phyloP scores from a whole-genome alignment of 2,113 vertebrate species.

The Cynoglossus semilaevis region DNA sequence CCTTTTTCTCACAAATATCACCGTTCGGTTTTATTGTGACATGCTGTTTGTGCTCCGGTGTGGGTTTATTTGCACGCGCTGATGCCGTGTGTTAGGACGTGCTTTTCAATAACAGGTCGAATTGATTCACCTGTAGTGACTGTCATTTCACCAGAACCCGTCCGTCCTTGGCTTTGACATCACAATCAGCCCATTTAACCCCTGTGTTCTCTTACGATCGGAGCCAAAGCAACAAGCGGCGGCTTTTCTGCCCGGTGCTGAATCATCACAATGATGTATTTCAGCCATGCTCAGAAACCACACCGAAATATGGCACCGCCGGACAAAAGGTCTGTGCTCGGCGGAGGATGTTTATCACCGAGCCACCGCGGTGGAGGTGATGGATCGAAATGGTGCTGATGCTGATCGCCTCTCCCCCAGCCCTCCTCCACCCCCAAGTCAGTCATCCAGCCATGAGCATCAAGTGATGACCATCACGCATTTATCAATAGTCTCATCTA shows the following conservation, averaged over 20 bases:
- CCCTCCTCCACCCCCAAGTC: conserved; percentile 36
- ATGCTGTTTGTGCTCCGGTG: not conserved
- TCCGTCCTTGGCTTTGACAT: conserved; percentile 39
- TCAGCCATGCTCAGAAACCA: conserved; percentile 61
- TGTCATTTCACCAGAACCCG: conserved; percentile 48
- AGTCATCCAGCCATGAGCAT: conserved; percentile 55
- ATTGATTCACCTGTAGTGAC: conserved; percentile 65
- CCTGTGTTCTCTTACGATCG: conserved; percentile 24
- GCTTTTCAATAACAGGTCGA: conserved; percentile 23
- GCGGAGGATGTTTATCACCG: conserved; percentile 68
- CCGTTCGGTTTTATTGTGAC: not conserved
- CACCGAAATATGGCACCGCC: conserved; percentile 68
- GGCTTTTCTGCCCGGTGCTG: conserved; percentile 58
- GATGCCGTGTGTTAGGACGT: not conserved
- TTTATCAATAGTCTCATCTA: conserved; percentile 56
- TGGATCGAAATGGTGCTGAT: conserved; percentile 58
- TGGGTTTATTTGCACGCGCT: no score
- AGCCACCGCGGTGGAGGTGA: conserved; percentile 36
- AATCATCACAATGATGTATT: conserved; percentile 73
- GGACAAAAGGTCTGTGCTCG: conserved; percentile 72
- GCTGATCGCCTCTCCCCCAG: no score
- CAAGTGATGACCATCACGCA: conserved; percentile 61
- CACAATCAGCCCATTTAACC: conserved; percentile 15
- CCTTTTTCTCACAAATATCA: conserved; percentile 7
- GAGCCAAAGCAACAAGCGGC: conserved; percentile 33